Conservation (phyloP, 2,113 vertebrate species). For the Sprattus sprattus region DNA sequence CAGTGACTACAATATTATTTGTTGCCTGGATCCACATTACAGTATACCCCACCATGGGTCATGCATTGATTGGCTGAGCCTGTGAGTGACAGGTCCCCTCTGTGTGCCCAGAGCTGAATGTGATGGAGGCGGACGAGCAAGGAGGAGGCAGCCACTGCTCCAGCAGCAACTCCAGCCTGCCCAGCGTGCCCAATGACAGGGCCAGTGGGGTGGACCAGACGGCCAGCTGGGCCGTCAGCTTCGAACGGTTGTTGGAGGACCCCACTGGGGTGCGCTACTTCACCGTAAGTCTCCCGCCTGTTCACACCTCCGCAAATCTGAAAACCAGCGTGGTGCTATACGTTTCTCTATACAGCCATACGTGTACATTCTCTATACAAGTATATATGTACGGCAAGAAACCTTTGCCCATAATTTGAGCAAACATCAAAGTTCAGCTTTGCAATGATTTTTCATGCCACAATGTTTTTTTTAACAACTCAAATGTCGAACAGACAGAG, state of each 20-base stretch:
- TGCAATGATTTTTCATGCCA: no score
- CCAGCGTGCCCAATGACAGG: conserved; percentile 69
- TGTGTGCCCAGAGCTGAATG: conserved; percentile 67
- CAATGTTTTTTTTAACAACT: no score
- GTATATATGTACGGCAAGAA: no score
- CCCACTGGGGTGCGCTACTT: conserved; percentile 83
- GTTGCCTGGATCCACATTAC: neutral
- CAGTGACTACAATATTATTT: no score
- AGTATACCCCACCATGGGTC: neutral
- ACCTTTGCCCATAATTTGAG: neutral
- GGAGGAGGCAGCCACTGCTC: conserved; percentile 66
- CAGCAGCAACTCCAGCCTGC: conserved; percentile 77
- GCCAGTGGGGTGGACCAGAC: conserved; percentile 73
- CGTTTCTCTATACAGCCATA: no score
- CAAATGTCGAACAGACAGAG: neutral
- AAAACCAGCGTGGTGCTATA: no score
- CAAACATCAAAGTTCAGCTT: neutral
- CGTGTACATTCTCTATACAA: no score
- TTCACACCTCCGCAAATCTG: neutral
- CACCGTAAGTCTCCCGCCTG: conserved; percentile 77
- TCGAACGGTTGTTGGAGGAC: conserved; percentile 92
- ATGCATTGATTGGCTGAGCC: no score
- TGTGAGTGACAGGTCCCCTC: neutral
- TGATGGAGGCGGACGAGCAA: conserved; percentile 59
- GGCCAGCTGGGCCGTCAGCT: conserved; percentile 91